A percentile compares a stretch with the other conserved stretches of the same genome.
phyloP scores from a whole-genome alignment of 2,113 vertebrate species.

The Psephotus haematonotus region DNA sequence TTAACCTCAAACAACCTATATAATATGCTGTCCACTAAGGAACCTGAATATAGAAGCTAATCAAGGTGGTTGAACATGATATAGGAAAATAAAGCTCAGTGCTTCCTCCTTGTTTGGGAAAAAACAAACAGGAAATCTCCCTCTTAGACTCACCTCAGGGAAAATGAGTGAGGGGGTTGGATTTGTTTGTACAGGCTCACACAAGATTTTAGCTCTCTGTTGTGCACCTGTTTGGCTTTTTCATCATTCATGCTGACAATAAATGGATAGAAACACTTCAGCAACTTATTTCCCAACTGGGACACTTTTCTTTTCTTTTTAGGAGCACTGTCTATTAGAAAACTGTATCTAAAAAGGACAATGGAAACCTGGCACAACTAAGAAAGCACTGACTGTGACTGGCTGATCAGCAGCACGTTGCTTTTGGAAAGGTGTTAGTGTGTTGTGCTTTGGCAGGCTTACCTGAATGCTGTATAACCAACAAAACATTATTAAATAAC shows the following conservation, averaged over 20 bases:
- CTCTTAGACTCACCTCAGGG: slow-evolving; percentile 8
- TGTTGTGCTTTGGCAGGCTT: background rate
- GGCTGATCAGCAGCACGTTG: background rate
- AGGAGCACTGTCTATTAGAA: background rate
- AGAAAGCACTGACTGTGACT: background rate
- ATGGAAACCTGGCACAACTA: background rate
- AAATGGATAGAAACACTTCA: background rate
- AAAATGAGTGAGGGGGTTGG: background rate
- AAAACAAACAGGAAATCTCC: slow-evolving; percentile 48
- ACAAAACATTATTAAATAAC: background rate
- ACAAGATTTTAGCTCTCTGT: background rate
- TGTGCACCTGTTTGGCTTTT: slow-evolving; percentile 40
- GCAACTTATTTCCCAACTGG: background rate
- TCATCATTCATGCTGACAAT: background rate
- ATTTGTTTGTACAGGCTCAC: background rate
- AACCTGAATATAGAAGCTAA: slow-evolving; percentile 16
- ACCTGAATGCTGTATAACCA: background rate
- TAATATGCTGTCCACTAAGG: slow-evolving; percentile 1
- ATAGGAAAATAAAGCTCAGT: slow-evolving; percentile 55
- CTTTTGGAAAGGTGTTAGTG: background rate
- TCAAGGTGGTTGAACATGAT: slow-evolving; percentile 59
- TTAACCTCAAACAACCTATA: slow-evolving; percentile 69
- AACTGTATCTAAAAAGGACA: background rate
- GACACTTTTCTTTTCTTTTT: background rate
- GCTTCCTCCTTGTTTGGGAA: slow-evolving; percentile 53